A percentile compares a stretch with the other conserved stretches of the same genome.
These are phyloP conservation scores for Elgaria multicarinata DNA, from an alignment of 2,113 vertebrate species.

Conservation along the genomic window DNA sequence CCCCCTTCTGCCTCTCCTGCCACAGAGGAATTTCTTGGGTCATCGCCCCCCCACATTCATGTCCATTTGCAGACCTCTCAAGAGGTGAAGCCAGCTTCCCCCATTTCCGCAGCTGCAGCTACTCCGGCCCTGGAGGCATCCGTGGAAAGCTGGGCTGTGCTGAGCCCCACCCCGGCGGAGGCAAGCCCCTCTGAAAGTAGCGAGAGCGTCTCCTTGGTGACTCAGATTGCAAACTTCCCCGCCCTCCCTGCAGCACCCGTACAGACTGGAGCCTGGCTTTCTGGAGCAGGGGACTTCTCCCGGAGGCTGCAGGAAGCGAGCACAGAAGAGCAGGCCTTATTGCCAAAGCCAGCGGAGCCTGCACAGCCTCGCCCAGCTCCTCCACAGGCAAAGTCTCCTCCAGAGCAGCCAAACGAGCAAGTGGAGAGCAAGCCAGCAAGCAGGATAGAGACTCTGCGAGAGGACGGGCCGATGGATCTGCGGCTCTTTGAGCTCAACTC, in stretches of 20 bases:
- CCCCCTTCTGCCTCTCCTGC: constrained; percentile 50
- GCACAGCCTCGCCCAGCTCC: constrained; percentile 47
- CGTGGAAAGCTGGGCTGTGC: constrained; percentile 57
- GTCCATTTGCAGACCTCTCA: constrained; percentile 73
- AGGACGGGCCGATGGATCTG: constrained; percentile 89
- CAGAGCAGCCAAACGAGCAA: constrained; percentile 52
- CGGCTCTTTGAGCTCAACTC: constrained; percentile 97
- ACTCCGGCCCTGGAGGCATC: constrained; percentile 52
- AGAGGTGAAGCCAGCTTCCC: constrained; percentile 63
- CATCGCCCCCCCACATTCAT: constrained; percentile 73
- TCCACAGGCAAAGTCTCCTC: not conserved
- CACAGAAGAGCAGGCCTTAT: constrained; percentile 66
- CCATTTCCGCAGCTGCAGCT: constrained; percentile 13
- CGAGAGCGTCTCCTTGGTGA: constrained; percentile 90
- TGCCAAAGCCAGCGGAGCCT: constrained; percentile 60
- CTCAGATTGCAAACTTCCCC: constrained; percentile 84
- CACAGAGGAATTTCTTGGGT: constrained; percentile 87
- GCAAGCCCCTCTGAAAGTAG: constrained; percentile 90
- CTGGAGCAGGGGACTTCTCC: constrained; percentile 57
- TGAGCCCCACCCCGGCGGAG: constrained; percentile 58
- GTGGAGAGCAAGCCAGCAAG: constrained; percentile 63
- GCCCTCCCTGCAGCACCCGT: constrained; percentile 53
- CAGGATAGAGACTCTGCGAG: constrained; percentile 81
- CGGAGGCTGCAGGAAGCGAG: constrained; percentile 71
- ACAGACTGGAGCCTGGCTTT: constrained; percentile 45